phyloP scores from a whole-genome alignment of 2,888 invertebrate species.

The Cerceris rybyensis region DNA sequence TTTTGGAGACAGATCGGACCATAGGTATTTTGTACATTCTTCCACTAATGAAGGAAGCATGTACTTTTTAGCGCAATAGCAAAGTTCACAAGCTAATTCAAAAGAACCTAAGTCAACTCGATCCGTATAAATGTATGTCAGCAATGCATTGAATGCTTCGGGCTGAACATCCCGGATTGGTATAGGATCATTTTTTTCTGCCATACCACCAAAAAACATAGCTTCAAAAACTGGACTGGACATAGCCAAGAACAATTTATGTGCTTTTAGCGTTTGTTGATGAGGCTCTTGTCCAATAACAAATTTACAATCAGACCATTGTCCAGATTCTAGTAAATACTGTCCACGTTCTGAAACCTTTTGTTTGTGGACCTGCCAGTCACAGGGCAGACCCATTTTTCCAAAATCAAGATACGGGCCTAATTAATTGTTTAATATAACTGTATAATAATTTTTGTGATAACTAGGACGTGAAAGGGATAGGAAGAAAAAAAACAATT shows the following conservation, averaged over 20 bases:
- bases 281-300: constrained; percentile 90
- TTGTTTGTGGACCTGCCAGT: constrained; percentile 90
- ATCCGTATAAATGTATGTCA: constrained; percentile 93
- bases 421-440: neutral
- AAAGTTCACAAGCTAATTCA: constrained; percentile 93
- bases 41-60: constrained; percentile 92
- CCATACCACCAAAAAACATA: constrained; percentile 93
- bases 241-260: constrained; percentile 92
- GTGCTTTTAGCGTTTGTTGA: constrained; percentile 88
- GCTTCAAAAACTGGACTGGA: constrained; percentile 94
- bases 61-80: constrained; percentile 94
- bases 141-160: constrained; percentile 91
- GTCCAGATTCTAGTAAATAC: constrained; percentile 89
- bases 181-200: constrained; percentile 90
- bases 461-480: neutral
- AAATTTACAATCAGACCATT: constrained; percentile 93
- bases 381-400: constrained; percentile 84
- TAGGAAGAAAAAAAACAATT: neutral
- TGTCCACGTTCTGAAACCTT: constrained; percentile 89
- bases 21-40: constrained; percentile 92
- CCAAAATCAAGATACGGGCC: neutral
- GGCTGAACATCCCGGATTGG: constrained; percentile 92
- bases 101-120: constrained; percentile 89
- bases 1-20: constrained; percentile 90
- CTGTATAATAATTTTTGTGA: neutral